Conservation (phyloP, 1,140 invertebrate species). For the Brachionus sp. region DNA sequence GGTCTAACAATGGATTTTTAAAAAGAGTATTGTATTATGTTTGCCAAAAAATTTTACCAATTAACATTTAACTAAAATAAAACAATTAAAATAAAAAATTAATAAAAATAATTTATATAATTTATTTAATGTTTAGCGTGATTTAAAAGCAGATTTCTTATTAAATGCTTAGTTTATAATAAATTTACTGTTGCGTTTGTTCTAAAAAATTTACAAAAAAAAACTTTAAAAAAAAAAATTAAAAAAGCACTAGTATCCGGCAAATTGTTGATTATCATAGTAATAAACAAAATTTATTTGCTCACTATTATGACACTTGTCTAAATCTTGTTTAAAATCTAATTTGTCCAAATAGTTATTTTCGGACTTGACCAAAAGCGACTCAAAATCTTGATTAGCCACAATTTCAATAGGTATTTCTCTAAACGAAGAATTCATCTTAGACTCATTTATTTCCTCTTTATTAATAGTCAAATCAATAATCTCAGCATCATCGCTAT, state of each 20-base stretch:
- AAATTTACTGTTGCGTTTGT: neutral
- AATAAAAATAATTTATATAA: too few relatives aligned
- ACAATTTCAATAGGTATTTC: conserved; percentile 25
- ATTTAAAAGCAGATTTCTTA: neutral
- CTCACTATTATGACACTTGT: neutral
- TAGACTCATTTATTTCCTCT: conserved; percentile 19
- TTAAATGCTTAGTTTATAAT: neutral
- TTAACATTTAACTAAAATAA: too few relatives aligned
- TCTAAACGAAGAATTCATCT: neutral
- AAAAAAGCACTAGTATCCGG: conserved; percentile 12
- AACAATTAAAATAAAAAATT: too few relatives aligned
- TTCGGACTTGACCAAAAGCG: neutral
- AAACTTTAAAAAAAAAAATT: neutral
- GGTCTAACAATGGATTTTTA: too few relatives aligned
- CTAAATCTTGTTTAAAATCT: neutral
- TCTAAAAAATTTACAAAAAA: neutral
- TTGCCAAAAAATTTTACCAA: too few relatives aligned
- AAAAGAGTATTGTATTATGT: too few relatives aligned
- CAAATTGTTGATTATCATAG: conserved; percentile 40
- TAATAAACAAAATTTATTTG: conserved; percentile 33
- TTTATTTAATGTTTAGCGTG: too few relatives aligned
- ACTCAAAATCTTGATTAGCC: neutral
- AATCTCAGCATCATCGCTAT: neutral
- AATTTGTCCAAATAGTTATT: neutral
- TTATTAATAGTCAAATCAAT: conserved; percentile 40